Conservation (phyloP, 2,113 vertebrate species). For the Phyllopteryx taeniolatus region DNA sequence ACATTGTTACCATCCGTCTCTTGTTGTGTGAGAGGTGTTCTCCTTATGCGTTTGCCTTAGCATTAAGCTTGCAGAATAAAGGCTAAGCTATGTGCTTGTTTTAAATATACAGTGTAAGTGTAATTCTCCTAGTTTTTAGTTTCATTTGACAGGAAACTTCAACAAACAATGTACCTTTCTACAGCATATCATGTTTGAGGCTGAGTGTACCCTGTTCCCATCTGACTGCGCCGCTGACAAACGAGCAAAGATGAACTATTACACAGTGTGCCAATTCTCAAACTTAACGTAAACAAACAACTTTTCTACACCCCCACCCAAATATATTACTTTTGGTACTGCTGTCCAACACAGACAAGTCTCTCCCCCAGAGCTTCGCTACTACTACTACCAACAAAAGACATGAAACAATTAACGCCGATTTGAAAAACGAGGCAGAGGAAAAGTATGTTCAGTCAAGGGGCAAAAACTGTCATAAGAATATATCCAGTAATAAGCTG, state of each 20-base stretch:
- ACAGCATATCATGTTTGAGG: background rate
- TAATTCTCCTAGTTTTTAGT: background rate
- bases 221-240: constrained; percentile 14
- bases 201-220: background rate
- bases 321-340: constrained; percentile 7
- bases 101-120: background rate
- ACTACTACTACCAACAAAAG: background rate
- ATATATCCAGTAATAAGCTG: background rate
- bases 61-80: background rate
- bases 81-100: no score
- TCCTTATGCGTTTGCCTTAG: background rate
- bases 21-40: background rate
- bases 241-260: constrained; percentile 25
- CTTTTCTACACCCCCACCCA: background rate
- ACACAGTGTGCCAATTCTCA: constrained; percentile 14
- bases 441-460: constrained; percentile 1
- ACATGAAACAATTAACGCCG: constrained; percentile 7
- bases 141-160: background rate
- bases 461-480: background rate
- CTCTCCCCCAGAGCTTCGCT: background rate
- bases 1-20: background rate
- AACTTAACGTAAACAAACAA: constrained; percentile 14
- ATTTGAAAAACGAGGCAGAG: constrained; percentile 3
- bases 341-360: background rate
- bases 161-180: background rate